These are phyloP conservation scores for Flexamia atlantica DNA, from an alignment of 2,888 invertebrate genomes.

Conservation along the genomic window DNA sequence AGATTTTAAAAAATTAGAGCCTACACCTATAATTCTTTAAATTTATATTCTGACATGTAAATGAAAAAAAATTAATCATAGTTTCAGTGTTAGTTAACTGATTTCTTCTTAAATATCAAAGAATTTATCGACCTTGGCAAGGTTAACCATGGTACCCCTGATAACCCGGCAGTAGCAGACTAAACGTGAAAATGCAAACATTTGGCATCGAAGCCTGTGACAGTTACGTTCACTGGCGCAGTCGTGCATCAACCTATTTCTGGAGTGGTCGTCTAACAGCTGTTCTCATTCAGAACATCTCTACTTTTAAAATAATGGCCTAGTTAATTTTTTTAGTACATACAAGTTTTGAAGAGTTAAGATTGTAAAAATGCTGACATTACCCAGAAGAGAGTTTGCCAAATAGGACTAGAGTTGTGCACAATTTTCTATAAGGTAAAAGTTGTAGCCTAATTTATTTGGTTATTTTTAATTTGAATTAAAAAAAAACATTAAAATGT, in stretches of 20 bases:
- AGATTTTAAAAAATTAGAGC: no score
- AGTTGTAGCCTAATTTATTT: no score
- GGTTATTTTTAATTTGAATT: no score
- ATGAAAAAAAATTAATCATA: no score
- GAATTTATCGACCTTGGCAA: neutral
- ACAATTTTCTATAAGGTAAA: neutral
- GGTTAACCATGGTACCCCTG: neutral
- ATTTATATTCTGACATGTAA: no score
- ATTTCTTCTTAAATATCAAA: neutral
- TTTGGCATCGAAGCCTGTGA: neutral
- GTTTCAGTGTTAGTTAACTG: no score
- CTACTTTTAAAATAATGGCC: neutral
- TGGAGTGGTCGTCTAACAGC: constrained; percentile 5
- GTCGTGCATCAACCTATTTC: constrained; percentile 29
- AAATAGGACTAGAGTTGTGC: neutral
- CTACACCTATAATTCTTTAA: no score
- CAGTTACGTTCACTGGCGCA: neutral
- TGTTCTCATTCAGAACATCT: constrained; percentile 10
- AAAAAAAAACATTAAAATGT: no score
- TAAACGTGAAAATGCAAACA: neutral
- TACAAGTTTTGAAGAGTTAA: neutral
- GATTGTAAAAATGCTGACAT: neutral
- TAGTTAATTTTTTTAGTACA: neutral
- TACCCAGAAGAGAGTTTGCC: neutral
- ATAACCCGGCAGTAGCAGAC: neutral